Evolutionary conservation across 2,797 vertebrate species (phyloP).

Genomic region (Gallinago solitaria): DNA sequence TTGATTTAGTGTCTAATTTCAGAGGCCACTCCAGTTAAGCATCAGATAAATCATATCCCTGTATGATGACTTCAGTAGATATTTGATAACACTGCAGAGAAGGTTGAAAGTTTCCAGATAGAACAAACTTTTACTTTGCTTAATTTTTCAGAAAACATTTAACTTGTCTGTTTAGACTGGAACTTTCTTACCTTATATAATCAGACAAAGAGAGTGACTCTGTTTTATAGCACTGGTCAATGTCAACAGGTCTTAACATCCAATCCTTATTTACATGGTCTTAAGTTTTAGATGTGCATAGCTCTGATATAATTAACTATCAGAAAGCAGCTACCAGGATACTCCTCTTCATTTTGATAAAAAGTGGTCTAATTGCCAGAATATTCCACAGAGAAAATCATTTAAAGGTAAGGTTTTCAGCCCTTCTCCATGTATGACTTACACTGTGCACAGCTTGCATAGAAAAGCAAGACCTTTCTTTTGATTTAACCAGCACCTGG

Average conservation of each 20-base stretch:
- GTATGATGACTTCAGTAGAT: background rate
- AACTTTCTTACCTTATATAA: background rate
- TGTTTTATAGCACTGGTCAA: background rate
- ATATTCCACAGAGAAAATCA: background rate
- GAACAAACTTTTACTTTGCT: background rate
- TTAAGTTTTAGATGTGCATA: background rate
- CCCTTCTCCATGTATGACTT: background rate
- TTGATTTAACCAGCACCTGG: background rate
- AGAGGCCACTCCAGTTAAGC: background rate
- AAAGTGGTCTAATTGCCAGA: background rate
- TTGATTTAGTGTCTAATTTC: constrained; percentile 16
- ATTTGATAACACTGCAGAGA: background rate
- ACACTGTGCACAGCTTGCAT: background rate
- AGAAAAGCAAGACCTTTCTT: background rate
- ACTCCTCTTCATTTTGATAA: background rate
- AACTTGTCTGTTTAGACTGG: background rate
- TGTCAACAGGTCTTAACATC: background rate
- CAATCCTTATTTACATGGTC: background rate
- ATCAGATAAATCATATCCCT: background rate
- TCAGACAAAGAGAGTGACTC: background rate
- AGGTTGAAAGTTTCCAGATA: background rate
- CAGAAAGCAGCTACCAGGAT: background rate
- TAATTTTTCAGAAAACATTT: background rate
- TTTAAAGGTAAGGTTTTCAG: background rate
- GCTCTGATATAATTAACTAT: background rate